Evolutionary conservation across 2,113 vertebrate species (phyloP), one percentile per base, ranked within the genome.

Genomic region (Pipa parva): DNA sequence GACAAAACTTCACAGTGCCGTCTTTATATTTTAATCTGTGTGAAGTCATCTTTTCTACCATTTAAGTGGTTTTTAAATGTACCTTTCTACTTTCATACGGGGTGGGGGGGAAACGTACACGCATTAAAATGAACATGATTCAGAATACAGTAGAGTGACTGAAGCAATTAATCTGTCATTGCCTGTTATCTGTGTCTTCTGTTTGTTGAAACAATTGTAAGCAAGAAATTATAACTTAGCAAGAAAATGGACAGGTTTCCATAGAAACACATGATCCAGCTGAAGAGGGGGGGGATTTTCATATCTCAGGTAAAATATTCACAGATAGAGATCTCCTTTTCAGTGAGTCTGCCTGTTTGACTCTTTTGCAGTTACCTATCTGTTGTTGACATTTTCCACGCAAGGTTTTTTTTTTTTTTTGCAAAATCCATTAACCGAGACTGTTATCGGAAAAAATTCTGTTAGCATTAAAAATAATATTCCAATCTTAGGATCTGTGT

Each of bases 311-410:
- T 63, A 24, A 73, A 31, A 72, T 72, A 82, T 67, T 78, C 80
- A 75, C 48, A 72, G 72, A 73, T 76, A 28, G 59, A 18, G 67
- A 74, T 75, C 68, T 71, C 57, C 58, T 62, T 20, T 65, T 33
- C 62, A 9, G 60, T 61, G 21, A 71, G 55, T 50, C 4, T 56
- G 4, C 46, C 13, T 52, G 49, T 79, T 64, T 74, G 48, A 75
- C 54, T 79, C 70, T 74, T 73, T 75, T 63, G 26, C n/a, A n/a
- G 73, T 2, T 73, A 69, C 77, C 78, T 77, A 63, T 76, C 58
- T 73, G 17, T 33, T 75, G 39, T 72, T 77, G 63, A 76, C 26
- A 75, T 71, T 79, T 81, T 75, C 71, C 28, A 61, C n/a, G 20
- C 17, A 63, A 76, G 57, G 52, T 74, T 71, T 71, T 56, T 80